Conservation (phyloP, 2,113 vertebrate species). For the Delphinapterus leucas region DNA sequence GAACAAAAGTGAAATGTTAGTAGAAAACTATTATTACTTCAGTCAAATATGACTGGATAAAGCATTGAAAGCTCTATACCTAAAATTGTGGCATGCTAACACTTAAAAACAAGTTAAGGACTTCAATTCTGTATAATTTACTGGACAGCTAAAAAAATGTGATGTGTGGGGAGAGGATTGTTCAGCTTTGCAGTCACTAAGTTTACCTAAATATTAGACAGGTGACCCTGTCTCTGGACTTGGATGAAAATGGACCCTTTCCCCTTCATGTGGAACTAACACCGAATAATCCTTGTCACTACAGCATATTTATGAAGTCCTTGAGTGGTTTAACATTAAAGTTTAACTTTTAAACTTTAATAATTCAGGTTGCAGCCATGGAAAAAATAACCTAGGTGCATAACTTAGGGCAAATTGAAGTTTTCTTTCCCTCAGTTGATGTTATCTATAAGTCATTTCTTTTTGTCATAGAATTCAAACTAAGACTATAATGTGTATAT, state of each 20-base stretch:
- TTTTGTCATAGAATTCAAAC: neutral
- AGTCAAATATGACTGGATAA: neutral
- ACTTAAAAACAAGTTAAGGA: neutral
- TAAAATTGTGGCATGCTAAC: neutral
- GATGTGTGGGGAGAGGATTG: neutral
- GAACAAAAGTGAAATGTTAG: conserved; percentile 14
- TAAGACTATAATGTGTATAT: neutral
- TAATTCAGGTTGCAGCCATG: neutral
- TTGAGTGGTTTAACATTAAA: neutral
- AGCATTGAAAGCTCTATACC: neutral
- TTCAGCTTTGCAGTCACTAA: neutral
- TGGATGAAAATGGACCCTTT: neutral
- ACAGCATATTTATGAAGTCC: conserved; percentile 19
- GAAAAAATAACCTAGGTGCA: neutral
- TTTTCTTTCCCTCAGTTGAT: neutral
- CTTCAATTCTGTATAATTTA: neutral
- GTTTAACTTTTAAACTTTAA: conserved; percentile 47
- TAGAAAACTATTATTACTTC: neutral
- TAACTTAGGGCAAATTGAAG: conserved; percentile 40
- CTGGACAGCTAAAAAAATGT: neutral
- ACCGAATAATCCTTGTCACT: neutral
- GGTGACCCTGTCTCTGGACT: neutral
- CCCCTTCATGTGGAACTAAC: neutral
- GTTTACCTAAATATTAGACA: neutral
- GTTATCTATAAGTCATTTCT: conserved; percentile 8